A percentile compares a stretch with the other conserved stretches of the same genome.
These are phyloP conservation scores for Egretta garzetta DNA, from an alignment of 2,113 vertebrate genomes.

Conservation along the genomic window DNA sequence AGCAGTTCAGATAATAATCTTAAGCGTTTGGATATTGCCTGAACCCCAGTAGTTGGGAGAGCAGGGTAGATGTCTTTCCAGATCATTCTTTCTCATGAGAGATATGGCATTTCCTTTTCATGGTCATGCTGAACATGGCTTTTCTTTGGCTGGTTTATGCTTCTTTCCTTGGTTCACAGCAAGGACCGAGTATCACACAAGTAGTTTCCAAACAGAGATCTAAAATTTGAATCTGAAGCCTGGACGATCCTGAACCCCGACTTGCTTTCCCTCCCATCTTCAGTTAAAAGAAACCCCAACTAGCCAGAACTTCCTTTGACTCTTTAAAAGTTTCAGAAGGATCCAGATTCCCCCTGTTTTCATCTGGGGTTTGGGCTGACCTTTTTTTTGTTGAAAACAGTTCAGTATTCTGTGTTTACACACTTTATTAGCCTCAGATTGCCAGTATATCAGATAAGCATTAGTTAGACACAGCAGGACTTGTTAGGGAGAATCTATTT, in stretches of 20 bases:
- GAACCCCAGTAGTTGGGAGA: not conserved
- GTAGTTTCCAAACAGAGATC: not conserved
- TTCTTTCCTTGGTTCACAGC: not conserved
- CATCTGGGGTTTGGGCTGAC: not conserved
- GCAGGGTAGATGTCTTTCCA: not conserved
- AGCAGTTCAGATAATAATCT: constrained; percentile 66
- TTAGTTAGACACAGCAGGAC: not conserved
- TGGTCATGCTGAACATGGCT: not conserved
- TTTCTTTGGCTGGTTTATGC: not conserved
- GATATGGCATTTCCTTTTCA: not conserved
- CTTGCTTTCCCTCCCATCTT: not conserved
- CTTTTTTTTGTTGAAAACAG: not conserved
- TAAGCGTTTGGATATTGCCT: not conserved
- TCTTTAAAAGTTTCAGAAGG: not conserved
- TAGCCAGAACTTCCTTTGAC: not conserved
- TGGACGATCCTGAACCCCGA: not conserved
- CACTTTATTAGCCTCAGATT: not conserved
- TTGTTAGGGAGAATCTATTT: not conserved
- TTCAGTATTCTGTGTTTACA: not conserved
- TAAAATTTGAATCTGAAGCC: not conserved
- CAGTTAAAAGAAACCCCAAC: not conserved
- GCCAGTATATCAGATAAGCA: not conserved
- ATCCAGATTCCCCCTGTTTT: not conserved
- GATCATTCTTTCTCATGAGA: constrained; percentile 19
- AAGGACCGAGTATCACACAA: not conserved